phyloP scores from a whole-genome alignment of 2,113 vertebrate genomes.

The Mesocricetus auratus region DNA sequence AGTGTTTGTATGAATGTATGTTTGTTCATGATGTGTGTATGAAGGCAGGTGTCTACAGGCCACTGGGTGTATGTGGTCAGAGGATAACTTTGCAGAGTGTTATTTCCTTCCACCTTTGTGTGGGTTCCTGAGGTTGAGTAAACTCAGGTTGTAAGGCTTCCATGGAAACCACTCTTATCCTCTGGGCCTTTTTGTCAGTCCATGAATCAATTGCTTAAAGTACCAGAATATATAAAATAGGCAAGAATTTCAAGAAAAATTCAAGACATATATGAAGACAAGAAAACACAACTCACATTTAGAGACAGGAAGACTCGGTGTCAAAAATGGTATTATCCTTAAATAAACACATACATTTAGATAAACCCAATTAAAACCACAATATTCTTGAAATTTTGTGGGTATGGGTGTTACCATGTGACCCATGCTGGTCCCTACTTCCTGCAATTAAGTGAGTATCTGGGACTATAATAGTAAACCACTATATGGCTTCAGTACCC shows the following conservation, averaged over 20 bases:
- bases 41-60: not conserved
- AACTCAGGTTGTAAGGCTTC: not conserved
- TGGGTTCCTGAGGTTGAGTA: not conserved
- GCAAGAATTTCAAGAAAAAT: not conserved
- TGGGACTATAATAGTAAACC: too few relatives aligned
- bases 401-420: too few relatives aligned
- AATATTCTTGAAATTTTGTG: not conserved
- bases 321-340: not conserved
- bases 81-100: too few relatives aligned
- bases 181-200: not conserved
- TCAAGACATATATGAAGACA: not conserved
- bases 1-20: not conserved
- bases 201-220: not conserved
- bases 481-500: not conserved
- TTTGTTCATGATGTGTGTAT: not conserved
- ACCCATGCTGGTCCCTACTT: not conserved
- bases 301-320: not conserved
- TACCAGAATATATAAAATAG: not conserved
- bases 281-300: not conserved
- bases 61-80: not conserved
- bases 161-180: not conserved
- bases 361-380: not conserved
- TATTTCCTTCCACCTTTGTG: not conserved
- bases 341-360: conserved; percentile 33
- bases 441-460: not conserved